These are phyloP conservation scores for Barbus barbus DNA, from an alignment of 2,113 vertebrate genomes.

Conservation along the genomic window DNA sequence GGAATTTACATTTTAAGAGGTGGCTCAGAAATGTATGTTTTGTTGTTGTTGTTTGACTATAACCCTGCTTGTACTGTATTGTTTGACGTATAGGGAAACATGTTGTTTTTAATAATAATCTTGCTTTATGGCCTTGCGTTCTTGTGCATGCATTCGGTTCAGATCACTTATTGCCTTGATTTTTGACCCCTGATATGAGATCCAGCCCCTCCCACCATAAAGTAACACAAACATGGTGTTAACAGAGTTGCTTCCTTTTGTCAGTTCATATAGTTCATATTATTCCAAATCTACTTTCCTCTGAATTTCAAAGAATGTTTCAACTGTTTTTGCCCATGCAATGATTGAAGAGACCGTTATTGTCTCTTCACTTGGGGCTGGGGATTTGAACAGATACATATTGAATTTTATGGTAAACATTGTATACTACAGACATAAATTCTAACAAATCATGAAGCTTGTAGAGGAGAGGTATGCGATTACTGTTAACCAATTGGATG, in stretches of 20 bases:
- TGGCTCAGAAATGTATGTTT: not conserved
- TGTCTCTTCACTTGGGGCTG: no score
- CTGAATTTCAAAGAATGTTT: not conserved
- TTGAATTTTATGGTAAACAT: no score
- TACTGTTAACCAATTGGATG: not conserved
- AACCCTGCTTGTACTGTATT: not conserved
- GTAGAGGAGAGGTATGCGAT: no score
- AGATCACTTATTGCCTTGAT: conserved; percentile 20
- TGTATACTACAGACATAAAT: no score
- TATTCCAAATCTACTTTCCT: not conserved
- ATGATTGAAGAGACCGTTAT: no score
- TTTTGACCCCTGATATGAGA: conserved; percentile 20
- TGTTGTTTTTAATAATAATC: not conserved
- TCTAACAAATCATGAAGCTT: no score
- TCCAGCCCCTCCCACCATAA: conserved; percentile 25
- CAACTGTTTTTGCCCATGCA: not conserved
- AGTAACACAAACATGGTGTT: not conserved
- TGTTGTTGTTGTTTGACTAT: not conserved
- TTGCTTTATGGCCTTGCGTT: conserved; percentile 26
- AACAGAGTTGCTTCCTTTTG: not conserved
- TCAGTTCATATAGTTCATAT: not conserved
- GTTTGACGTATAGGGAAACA: not conserved
- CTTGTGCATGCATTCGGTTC: not conserved
- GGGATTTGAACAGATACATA: no score
- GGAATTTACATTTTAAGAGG: conserved; percentile 2